phyloP scores from a whole-genome alignment of 2,113 vertebrate species.

The Rousettus leschenaultii region DNA sequence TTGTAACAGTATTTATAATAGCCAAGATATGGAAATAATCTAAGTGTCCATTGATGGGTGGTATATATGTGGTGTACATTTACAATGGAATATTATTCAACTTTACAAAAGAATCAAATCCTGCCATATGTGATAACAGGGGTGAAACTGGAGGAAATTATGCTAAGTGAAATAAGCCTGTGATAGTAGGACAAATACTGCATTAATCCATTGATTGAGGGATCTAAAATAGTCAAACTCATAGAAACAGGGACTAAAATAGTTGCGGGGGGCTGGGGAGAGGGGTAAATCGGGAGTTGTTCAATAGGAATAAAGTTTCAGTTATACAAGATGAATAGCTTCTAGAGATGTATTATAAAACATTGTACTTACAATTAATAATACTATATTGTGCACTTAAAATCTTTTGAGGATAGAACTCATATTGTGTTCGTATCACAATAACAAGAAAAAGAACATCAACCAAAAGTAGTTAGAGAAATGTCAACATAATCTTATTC shows the following conservation, averaged over 20 bases:
- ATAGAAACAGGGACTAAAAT: neutral
- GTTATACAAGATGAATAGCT: neutral
- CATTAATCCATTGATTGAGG: neutral
- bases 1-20: neutral
- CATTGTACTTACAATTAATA: neutral
- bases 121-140: neutral
- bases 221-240: neutral
- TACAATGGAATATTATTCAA: neutral
- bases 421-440: neutral
- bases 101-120: neutral
- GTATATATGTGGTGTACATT: neutral
- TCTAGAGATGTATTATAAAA: neutral
- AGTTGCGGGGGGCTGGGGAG: neutral
- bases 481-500: neutral
- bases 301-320: neutral
- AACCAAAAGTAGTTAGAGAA: neutral
- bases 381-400: neutral
- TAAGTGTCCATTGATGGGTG: neutral
- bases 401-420: neutral
- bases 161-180: neutral
- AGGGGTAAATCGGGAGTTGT: rapidly evolving
- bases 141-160: neutral
- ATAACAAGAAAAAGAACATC: neutral
- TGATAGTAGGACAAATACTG: neutral
- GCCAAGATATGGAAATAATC: neutral